phyloP scores from a whole-genome alignment of 2,113 vertebrate species.

The Rhea pennata region DNA sequence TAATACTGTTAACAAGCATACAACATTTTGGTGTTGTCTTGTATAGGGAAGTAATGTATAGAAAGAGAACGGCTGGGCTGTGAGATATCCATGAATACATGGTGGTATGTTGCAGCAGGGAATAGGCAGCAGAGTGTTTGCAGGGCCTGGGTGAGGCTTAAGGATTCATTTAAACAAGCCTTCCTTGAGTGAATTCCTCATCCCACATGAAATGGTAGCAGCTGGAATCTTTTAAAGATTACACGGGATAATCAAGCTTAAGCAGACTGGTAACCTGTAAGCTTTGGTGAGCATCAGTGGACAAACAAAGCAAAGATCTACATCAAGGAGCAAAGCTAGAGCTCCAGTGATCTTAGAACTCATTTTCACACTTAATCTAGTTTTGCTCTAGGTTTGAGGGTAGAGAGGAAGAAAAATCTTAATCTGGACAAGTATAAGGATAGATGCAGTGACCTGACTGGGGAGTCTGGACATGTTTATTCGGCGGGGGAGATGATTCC shows the following conservation, averaged over 20 bases:
- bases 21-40: neutral
- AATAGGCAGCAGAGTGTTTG: neutral
- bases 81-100: neutral
- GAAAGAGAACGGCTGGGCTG: neutral
- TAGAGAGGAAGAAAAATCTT: neutral
- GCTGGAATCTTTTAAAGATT: neutral
- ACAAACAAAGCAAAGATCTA: neutral
- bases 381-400: neutral
- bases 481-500: neutral
- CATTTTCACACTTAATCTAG: accelerated
- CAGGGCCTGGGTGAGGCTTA: neutral
- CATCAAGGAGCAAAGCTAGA: neutral
- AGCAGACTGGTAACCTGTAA: neutral
- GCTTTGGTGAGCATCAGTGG: accelerated
- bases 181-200: neutral
- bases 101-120: neutral
- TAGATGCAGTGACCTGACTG: neutral
- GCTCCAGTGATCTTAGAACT: neutral
- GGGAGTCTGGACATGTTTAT: neutral
- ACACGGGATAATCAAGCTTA: neutral
- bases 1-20: neutral
- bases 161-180: neutral
- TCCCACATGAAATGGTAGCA: accelerated
- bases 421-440: neutral
- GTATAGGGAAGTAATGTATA: neutral